A percentile compares a stretch with the other conserved stretches of the same genome.
phyloP scores from a whole-genome alignment of 2,888 invertebrate genomes.

The Tineola bisselliella region DNA sequence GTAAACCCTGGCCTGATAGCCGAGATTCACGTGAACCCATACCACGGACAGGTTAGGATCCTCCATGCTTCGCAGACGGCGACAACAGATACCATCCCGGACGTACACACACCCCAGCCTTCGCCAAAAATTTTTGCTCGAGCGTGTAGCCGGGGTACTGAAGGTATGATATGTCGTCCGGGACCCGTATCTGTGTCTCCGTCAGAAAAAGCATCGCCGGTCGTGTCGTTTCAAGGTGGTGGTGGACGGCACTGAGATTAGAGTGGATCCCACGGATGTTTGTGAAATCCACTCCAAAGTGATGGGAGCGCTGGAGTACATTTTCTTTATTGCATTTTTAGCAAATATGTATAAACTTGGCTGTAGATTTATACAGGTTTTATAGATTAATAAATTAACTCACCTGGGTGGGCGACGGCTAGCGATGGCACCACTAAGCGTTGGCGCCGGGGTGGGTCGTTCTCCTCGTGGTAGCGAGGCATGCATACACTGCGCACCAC shows the following conservation, averaged over 20 bases:
- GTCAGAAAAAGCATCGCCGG: slow-evolving; percentile 1
- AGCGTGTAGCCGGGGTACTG: slow-evolving; percentile 6
- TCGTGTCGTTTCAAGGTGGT: not conserved
- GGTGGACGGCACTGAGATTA: slow-evolving; percentile 3
- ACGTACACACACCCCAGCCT: not conserved
- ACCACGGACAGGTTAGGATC: no score
- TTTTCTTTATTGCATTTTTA: no score
- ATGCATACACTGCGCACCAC: slow-evolving; percentile 64
- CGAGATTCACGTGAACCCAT: no score
- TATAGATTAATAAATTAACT: not conserved
- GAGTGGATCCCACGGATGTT: not conserved
- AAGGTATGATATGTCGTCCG: slow-evolving; percentile 1
- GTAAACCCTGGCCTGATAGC: no score
- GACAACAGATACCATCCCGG: no score
- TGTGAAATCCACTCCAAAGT: not conserved
- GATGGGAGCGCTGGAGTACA: no score
- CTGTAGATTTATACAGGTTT: not conserved
- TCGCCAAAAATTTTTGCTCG: not conserved
- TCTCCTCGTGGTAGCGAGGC: slow-evolving; percentile 59
- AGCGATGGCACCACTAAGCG: slow-evolving; percentile 61
- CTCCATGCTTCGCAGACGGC: no score
- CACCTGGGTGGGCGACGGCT: slow-evolving; percentile 63
- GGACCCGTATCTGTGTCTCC: not conserved
- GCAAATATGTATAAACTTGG: no score
- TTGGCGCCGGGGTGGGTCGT: slow-evolving; percentile 45